Evolutionary conservation across 2,888 invertebrate genomes (phyloP).

Genomic region (Eristalinus sepulchralis): DNA sequence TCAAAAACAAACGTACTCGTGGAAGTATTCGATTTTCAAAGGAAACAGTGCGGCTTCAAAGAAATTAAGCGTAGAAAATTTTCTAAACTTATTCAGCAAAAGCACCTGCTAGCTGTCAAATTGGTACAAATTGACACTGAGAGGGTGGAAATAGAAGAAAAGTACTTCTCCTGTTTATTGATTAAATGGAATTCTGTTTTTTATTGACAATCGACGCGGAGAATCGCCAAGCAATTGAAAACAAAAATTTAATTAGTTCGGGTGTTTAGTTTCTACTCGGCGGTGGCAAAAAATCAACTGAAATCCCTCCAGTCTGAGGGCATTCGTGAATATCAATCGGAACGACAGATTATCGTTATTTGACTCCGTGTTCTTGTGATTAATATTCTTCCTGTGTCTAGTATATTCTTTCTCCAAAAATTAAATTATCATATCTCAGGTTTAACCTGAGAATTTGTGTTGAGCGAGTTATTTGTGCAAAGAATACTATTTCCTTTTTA

Average conservation of each 20-base stretch:
- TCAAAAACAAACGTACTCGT: background rate
- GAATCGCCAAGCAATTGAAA: slow-evolving; percentile 52
- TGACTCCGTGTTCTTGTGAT: slow-evolving; percentile 26
- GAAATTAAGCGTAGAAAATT: background rate
- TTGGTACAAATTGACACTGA: slow-evolving; percentile 12
- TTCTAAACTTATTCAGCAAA: slow-evolving; percentile 45
- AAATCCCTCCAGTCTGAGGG: slow-evolving; percentile 1
- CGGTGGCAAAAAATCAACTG: slow-evolving; percentile 34
- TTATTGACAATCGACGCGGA: slow-evolving; percentile 59
- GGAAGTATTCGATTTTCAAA: background rate
- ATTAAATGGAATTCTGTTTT: slow-evolving; percentile 46
- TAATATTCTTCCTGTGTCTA: slow-evolving; percentile 11
- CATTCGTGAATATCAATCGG: background rate
- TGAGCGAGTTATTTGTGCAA: background rate
- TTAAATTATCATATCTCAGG: background rate
- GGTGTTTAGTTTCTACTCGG: slow-evolving; percentile 38
- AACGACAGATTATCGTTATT: slow-evolving; percentile 10
- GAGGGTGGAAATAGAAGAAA: slow-evolving; percentile 21
- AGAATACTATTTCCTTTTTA: background rate
- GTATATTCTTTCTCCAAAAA: slow-evolving; percentile 3
- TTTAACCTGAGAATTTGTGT: background rate
- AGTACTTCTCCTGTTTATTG: slow-evolving; percentile 66
- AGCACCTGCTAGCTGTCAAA: slow-evolving; percentile 22
- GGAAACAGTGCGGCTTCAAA: background rate
- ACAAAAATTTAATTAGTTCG: slow-evolving; percentile 60